Evolutionary conservation across 2,113 vertebrate species (phyloP).

Genomic region (Athene cunicularia): DNA sequence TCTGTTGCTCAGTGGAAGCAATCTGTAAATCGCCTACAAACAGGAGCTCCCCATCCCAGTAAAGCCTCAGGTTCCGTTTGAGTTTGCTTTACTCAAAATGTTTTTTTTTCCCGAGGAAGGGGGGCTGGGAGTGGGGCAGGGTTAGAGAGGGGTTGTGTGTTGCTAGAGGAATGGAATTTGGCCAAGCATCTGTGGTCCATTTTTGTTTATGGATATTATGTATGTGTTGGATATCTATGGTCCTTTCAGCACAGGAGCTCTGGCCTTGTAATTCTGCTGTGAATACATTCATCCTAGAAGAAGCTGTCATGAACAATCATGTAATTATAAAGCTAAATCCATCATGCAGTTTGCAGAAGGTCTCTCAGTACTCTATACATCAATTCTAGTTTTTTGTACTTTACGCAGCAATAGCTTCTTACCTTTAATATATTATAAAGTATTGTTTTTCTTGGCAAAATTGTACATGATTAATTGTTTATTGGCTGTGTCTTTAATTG

Average conservation of each 20-base stretch:
- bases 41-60: neutral
- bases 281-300: neutral
- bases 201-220: neutral
- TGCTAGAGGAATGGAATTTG: neutral
- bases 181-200: neutral
- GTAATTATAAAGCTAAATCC: neutral
- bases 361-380: neutral
- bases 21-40: constrained; percentile 18
- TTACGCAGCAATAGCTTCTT: neutral
- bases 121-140: no score
- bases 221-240: neutral
- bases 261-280: neutral
- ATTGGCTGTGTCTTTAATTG: constrained; percentile 14
- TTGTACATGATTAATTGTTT: constrained; percentile 13
- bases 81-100: neutral
- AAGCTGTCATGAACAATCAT: neutral
- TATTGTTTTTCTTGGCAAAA: constrained; percentile 42
- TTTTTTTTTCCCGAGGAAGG: neutral
- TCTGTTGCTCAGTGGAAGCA: neutral
- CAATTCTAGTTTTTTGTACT: neutral
- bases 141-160: neutral
- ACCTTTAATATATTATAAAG: constrained; percentile 24
- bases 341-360: neutral
- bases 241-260: neutral
- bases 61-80: neutral